Evolutionary conservation across 2,113 vertebrate species (phyloP).

Genomic region (Axis porcinus): DNA sequence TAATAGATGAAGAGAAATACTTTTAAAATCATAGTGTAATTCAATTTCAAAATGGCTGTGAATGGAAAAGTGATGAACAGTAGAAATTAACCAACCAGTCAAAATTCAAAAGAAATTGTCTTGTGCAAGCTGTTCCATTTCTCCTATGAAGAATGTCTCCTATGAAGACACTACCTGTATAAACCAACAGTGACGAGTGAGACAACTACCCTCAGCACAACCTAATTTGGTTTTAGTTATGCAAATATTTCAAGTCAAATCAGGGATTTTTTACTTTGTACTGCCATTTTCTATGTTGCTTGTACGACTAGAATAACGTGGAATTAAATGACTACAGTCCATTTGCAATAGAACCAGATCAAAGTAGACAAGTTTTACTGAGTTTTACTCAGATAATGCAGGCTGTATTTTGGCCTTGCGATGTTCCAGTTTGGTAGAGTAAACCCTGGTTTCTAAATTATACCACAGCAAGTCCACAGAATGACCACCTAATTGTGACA

Average conservation of each 20-base stretch:
- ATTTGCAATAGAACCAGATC: neutral
- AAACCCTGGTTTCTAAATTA: conserved; percentile 8
- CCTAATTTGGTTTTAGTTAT: neutral
- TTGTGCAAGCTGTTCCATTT: neutral
- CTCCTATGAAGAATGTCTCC: neutral
- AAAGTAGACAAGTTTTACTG: neutral
- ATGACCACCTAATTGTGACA: neutral
- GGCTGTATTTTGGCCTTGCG: neutral
- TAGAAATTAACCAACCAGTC: neutral
- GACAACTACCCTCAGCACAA: neutral
- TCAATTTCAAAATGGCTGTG: neutral
- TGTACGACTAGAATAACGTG: neutral
- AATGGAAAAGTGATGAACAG: neutral
- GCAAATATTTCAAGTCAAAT: neutral
- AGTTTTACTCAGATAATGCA: neutral
- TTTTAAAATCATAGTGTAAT: neutral
- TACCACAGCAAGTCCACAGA: neutral
- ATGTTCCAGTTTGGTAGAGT: neutral
- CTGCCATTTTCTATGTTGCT: neutral
- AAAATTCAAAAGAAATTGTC: neutral
- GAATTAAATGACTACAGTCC: neutral
- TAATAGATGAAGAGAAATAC: neutral
- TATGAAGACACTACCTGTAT: neutral
- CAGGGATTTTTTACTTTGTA: neutral
- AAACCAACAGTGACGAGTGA: neutral